These are phyloP conservation scores for Arenaria interpres DNA, from an alignment of 2,113 vertebrate genomes.

Conservation along the genomic window DNA sequence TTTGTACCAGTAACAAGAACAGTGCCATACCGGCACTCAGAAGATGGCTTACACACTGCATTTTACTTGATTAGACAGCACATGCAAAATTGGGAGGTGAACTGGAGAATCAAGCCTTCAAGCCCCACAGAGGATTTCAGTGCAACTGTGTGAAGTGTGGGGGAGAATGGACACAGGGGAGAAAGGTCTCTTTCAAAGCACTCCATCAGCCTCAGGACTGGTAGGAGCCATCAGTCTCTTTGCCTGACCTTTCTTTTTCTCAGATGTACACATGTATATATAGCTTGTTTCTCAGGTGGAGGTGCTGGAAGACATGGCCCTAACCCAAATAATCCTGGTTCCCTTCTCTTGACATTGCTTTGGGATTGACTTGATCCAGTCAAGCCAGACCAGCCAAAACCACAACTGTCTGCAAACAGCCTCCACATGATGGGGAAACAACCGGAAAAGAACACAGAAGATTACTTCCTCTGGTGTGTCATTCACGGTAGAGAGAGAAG, in stretches of 20 bases:
- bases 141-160: rapidly evolving
- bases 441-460: background rate
- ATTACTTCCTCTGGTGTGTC: background rate
- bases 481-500: background rate
- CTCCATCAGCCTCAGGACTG: background rate
- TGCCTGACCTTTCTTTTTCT: background rate
- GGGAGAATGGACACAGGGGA: background rate
- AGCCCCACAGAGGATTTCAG: background rate
- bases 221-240: background rate
- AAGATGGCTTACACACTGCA: background rate
- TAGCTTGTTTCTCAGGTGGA: background rate
- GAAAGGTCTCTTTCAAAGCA: background rate
- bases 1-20: background rate
- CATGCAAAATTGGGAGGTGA: background rate
- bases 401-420: background rate
- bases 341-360: background rate
- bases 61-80: background rate
- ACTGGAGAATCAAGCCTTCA: background rate
- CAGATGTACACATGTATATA: rapidly evolving
- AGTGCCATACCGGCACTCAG: background rate
- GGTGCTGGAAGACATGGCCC: background rate
- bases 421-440: background rate
- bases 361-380: background rate
- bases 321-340: background rate
- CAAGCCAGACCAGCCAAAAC: background rate